Evolutionary conservation across 1,140 invertebrate species (phyloP), one percentile per base, ranked within the genome.

Genomic region (Drosophila parabipectinata): DNA sequence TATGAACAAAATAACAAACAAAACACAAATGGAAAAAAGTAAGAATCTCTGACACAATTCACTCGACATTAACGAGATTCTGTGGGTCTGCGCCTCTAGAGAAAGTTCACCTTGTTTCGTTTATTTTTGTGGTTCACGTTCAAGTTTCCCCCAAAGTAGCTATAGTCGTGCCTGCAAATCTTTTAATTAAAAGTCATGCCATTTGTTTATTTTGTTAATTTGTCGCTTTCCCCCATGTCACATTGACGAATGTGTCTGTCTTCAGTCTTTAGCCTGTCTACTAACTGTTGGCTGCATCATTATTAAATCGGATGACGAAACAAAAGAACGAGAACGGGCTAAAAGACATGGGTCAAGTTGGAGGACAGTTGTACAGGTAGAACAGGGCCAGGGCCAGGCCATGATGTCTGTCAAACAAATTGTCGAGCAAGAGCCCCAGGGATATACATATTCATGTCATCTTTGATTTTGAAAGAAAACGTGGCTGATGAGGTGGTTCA

Each of bases 141-240:
- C 72, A 76, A 76, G 72, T 76, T 75, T 54, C 61, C 34, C 28
- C 41, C 67, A 56, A 39, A 68, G 66, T 69, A 57, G 66, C 66
- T 55, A 48, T 39, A 41, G 62, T 55, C 37, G 50, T 41, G 41
- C 14, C 34, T 48, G 66, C 52, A 58, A 57, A 69, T 69, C 26
- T 59, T 71, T 60, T 63, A 77, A 77, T 77, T 87, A 81, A 81
- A 59, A 81, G 56, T 58, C 81, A 77, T 74, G 73, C 81, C 60
- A 85, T 84, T 84, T 84, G 82, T 84, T 81, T 77, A 77, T 81
- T 87, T 77, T 81, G 67, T 81, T 81, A 84, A 84, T 84, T 84
- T 84, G 63, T 81, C 54, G 75, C 60, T 69, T 79, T 69, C 66
- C 66, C 77, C 56, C 50, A 63, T 63, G 81, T 77, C 63, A 84